phyloP scores from a whole-genome alignment of 2,888 invertebrate genomes.

The Baronia brevicornis region DNA sequence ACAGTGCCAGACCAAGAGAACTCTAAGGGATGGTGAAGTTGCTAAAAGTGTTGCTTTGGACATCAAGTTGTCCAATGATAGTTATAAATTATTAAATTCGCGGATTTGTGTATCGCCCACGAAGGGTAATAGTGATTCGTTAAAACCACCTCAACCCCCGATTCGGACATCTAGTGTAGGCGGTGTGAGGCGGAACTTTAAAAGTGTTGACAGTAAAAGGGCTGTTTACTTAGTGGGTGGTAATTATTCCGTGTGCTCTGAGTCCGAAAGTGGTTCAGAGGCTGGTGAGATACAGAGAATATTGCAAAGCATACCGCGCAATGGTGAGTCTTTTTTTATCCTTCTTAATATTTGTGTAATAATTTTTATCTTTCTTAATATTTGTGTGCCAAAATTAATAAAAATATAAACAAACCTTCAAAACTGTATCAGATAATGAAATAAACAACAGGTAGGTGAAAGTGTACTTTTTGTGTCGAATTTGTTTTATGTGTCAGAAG shows the following conservation, averaged over 20 bases:
- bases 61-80: constrained; percentile 23
- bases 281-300: constrained; percentile 82
- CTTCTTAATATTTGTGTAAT: not conserved
- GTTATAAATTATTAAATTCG: constrained; percentile 22
- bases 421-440: too few relatives aligned
- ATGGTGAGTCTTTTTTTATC: constrained; percentile 23
- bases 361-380: not conserved
- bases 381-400: not conserved
- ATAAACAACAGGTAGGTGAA: too few relatives aligned
- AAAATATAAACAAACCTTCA: not conserved
- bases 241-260: constrained; percentile 55
- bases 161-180: constrained; percentile 53
- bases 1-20: constrained; percentile 23
- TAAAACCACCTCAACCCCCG: constrained; percentile 48
- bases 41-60: constrained; percentile 21
- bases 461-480: too few relatives aligned
- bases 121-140: constrained; percentile 12
- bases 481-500: too few relatives aligned
- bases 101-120: constrained; percentile 17
- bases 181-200: constrained; percentile 26
- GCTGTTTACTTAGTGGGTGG: constrained; percentile 23
- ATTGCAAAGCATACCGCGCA: constrained; percentile 45
- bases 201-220: constrained; percentile 32
- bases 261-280: constrained; percentile 83
- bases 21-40: constrained; percentile 14